Conservation (phyloP, 2,888 invertebrate species). For the Miltochrista miniata region DNA sequence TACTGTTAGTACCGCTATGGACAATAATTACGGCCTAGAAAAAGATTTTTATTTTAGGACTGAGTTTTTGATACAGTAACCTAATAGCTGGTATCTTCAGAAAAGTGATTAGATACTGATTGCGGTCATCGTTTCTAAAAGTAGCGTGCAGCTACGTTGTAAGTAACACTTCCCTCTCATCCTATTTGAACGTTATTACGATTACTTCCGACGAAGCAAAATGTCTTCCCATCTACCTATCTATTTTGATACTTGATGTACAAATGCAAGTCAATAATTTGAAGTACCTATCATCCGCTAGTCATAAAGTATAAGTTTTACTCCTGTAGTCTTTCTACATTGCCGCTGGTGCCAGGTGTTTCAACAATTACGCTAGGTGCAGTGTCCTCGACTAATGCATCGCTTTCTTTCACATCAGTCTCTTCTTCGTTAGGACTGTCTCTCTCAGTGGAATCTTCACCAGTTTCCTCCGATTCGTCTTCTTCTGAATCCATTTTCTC, state of each 20-base stretch:
- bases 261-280: neutral
- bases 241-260: neutral
- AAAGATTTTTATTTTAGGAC: too few species aligned
- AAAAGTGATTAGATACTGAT: too few species aligned
- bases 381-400: slow-evolving; percentile 32
- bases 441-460: slow-evolving; percentile 43
- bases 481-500: slow-evolving; percentile 57
- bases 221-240: neutral
- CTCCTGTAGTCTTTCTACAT: slow-evolving; percentile 63
- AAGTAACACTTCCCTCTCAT: too few species aligned
- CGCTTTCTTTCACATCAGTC: slow-evolving; percentile 23
- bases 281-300: neutral
- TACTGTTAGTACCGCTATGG: too few species aligned
- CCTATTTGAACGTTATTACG: too few species aligned
- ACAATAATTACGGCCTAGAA: too few species aligned
- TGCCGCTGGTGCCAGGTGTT: slow-evolving; percentile 69
- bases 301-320: neutral
- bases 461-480: slow-evolving; percentile 48
- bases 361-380: slow-evolving; percentile 66
- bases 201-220: neutral
- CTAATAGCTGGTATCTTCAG: too few species aligned
- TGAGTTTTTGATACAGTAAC: too few species aligned
- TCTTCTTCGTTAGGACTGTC: slow-evolving; percentile 41
- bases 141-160: too few species aligned
- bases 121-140: too few species aligned